Conservation (phyloP, 2,888 invertebrate species). For the Hirtodrosophila cameraria region DNA sequence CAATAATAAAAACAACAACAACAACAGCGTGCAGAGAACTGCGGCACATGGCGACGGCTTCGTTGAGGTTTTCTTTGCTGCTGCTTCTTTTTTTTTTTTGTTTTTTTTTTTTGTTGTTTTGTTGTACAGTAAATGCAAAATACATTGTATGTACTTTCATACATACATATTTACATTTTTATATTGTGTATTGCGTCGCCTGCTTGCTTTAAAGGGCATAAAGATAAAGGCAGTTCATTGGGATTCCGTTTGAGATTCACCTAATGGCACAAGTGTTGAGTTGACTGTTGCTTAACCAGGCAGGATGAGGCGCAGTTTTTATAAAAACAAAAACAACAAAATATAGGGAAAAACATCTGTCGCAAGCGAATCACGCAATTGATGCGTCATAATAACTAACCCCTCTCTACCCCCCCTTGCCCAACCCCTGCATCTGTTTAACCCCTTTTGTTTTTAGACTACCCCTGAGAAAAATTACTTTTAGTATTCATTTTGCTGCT, state of each 20-base stretch:
- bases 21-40: too few relatives aligned
- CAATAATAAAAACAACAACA: conserved; percentile 25
- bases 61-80: conserved; percentile 46
- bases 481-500: conserved; percentile 21
- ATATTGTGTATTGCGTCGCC: conserved; percentile 1
- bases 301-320: conserved; percentile 40
- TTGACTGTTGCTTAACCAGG: conserved; percentile 14
- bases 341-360: conserved; percentile 75
- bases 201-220: conserved; percentile 1
- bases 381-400: conserved; percentile 67
- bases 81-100: conserved; percentile 22
- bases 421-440: conserved; percentile 2
- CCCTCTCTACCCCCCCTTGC: conserved; percentile 8
- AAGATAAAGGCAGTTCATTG: conserved; percentile 39
- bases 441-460: conserved; percentile 45
- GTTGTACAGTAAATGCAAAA: conserved; percentile 75
- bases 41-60: conserved; percentile 54
- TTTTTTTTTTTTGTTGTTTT: conserved; percentile 33
- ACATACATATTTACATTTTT: background rate
- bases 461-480: conserved; percentile 59
- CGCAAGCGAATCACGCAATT: conserved; percentile 59
- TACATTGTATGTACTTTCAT: conserved; percentile 49
- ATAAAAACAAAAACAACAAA: conserved; percentile 10
- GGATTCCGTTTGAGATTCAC: conserved; percentile 55
- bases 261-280: conserved; percentile 66